Evolutionary conservation across 2,888 invertebrate species (phyloP), one percentile per base, ranked within the genome.

Genomic region (Acanthosepion esculentum): DNA sequence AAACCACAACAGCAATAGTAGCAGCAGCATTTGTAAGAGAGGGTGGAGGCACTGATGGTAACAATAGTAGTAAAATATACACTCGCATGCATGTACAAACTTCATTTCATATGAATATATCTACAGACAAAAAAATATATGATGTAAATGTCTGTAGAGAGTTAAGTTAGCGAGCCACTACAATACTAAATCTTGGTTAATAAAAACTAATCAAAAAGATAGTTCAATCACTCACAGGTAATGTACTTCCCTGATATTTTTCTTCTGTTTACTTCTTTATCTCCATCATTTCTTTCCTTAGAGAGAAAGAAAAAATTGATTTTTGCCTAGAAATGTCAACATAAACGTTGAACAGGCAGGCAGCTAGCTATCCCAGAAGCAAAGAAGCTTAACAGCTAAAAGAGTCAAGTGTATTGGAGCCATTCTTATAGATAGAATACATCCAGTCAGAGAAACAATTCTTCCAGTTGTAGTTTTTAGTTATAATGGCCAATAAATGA

Each of bases 161-260:
- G 55, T 55, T 18, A n/a, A n/a, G n/a, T n/a, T 78, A 78, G n/a
- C n/a, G 12, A 78, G 18, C 29, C n/a, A 78, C n/a, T 8, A 78
- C 10, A 64, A 78, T n/a, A 7, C 29, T 78, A 55, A 55, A 55
- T 48, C 48, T 92, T 92, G 50, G 50, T 92, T 41, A 92, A 50
- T 92, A 48, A 92, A n/a, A 29, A 92, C 29, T 48, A 92, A 29
- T 50, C 29, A 92, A 92, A 92, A 48, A 50, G 15, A 92, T 29
- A 92, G 50, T 92, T 29, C 50, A 92, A 92, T 92, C n/a, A 26
- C 92, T 92, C 48, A n/a, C 50, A 48, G 48, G n/a, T 92, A 92
- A 92, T 48, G 8, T 92, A 92, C 50, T 92, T 92, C 50, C 29
- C n/a, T 78, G n/a, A 10, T 78, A 78, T 29, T n/a, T 78, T 78